Evolutionary conservation across 2,888 invertebrate species (phyloP).

Genomic region (Ichneumon xanthorius): DNA sequence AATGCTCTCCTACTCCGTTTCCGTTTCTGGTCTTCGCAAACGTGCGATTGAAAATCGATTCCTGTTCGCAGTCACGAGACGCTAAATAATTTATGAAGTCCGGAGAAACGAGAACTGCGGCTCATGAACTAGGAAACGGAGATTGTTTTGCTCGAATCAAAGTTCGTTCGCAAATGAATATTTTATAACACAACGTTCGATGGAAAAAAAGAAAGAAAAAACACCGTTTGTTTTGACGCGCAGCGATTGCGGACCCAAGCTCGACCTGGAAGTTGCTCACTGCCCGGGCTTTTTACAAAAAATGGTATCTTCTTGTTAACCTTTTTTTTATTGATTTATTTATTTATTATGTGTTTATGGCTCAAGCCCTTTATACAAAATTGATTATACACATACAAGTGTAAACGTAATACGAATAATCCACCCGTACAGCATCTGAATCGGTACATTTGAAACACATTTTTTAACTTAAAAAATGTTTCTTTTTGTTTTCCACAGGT

Average conservation of each 20-base stretch:
- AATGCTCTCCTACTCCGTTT: not conserved
- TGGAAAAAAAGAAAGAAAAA: not conserved
- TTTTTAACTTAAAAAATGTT: not conserved
- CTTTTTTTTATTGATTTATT: too few relatives aligned
- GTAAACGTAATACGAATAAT: too few relatives aligned
- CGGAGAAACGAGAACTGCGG: not conserved
- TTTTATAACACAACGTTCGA: constrained; percentile 1
- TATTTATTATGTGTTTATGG: too few relatives aligned
- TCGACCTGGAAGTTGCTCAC: not conserved
- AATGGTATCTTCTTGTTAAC: not conserved
- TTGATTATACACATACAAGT: too few relatives aligned
- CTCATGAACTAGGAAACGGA: not conserved
- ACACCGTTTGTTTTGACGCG: not conserved
- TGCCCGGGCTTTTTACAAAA: not conserved
- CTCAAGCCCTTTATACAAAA: too few relatives aligned
- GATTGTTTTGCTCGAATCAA: constrained; percentile 29
- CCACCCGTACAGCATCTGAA: too few relatives aligned
- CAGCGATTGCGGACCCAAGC: not conserved
- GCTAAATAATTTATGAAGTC: constrained; percentile 32
- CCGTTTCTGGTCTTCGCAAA: not conserved
- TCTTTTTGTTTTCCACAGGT: constrained; percentile 86
- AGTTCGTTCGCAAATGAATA: constrained; percentile 45
- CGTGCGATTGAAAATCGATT: constrained; percentile 24
- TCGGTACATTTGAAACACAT: too few relatives aligned
- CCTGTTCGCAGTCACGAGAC: constrained; percentile 3